Evolutionary conservation across 2,797 vertebrate species (phyloP).

Genomic region (Diglossa cyanea): DNA sequence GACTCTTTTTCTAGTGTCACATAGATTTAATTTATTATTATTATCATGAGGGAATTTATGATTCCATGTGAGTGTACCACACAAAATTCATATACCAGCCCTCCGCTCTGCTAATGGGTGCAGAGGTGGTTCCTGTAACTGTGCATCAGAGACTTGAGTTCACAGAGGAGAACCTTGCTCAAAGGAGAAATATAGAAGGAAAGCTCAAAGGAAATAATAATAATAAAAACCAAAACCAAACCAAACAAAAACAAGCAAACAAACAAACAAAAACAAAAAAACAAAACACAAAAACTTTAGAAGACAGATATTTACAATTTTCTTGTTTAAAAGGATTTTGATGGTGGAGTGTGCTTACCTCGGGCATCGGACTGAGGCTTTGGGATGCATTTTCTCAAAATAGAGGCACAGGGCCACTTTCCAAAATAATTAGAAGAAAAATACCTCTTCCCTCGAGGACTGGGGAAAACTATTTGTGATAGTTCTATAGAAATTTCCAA

Average conservation of each 20-base stretch:
- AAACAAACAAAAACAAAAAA: neutral
- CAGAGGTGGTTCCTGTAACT: neutral
- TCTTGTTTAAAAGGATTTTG: neutral
- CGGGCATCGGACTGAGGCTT: neutral
- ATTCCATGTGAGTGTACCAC: neutral
- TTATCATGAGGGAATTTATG: neutral
- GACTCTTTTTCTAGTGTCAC: neutral
- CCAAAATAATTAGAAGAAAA: neutral
- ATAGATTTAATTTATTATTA: neutral
- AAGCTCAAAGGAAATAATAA: neutral
- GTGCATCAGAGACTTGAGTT: neutral
- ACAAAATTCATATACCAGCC: neutral
- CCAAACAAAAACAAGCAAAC: neutral
- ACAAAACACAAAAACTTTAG: neutral
- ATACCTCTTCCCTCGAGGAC: neutral
- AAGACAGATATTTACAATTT: neutral
- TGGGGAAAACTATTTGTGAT: neutral
- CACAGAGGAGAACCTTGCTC: neutral
- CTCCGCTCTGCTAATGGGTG: neutral
- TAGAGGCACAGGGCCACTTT: neutral
- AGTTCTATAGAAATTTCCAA: neutral
- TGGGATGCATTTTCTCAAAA: neutral
- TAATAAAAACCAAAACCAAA: neutral
- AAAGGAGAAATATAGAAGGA: neutral
- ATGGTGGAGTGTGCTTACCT: neutral